Conservation (phyloP, 2,888 invertebrate species). For the Hypselothyrea guttata region DNA sequence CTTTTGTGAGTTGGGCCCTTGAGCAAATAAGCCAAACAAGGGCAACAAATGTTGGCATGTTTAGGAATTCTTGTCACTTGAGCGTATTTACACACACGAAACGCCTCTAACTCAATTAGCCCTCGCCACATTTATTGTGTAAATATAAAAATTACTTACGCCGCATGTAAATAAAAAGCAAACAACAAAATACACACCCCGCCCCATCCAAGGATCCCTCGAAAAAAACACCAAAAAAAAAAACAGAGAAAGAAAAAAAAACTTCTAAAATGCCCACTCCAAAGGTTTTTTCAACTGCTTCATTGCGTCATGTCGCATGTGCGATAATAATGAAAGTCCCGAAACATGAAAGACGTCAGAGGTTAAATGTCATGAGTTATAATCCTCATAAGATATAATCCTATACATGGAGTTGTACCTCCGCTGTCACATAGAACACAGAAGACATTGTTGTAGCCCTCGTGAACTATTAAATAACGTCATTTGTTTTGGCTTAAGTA, state of each 20-base stretch:
- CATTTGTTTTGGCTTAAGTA: too few species aligned
- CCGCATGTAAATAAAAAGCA: constrained; percentile 49
- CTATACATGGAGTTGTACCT: too few species aligned
- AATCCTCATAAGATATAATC: too few species aligned
- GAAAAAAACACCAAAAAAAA: too few species aligned
- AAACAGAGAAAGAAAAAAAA: constrained; percentile 7
- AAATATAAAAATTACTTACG: constrained; percentile 52
- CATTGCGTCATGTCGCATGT: constrained; percentile 25
- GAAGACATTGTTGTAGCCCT: too few species aligned
- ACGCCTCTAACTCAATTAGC: constrained; percentile 52
- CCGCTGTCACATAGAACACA: too few species aligned
- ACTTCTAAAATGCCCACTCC: neutral
- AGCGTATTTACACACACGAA: constrained; percentile 50
- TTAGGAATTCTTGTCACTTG: constrained; percentile 41
- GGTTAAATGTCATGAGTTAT: too few species aligned
- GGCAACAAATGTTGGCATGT: constrained; percentile 1
- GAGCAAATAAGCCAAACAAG: constrained; percentile 14
- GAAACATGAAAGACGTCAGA: too few species aligned
- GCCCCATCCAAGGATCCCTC: constrained; percentile 6
- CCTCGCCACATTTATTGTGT: constrained; percentile 49
- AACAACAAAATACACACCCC: constrained; percentile 21
- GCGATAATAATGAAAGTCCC: neutral
- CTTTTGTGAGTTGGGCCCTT: constrained; percentile 19
- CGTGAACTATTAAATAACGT: too few species aligned
- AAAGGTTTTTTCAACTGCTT: constrained; percentile 15